Percentiles rank a stretch among this genome's conserved stretches.
Evolutionary conservation across 1,140 invertebrate genomes (phyloP).

Genomic region (Calycopis cecrops): DNA sequence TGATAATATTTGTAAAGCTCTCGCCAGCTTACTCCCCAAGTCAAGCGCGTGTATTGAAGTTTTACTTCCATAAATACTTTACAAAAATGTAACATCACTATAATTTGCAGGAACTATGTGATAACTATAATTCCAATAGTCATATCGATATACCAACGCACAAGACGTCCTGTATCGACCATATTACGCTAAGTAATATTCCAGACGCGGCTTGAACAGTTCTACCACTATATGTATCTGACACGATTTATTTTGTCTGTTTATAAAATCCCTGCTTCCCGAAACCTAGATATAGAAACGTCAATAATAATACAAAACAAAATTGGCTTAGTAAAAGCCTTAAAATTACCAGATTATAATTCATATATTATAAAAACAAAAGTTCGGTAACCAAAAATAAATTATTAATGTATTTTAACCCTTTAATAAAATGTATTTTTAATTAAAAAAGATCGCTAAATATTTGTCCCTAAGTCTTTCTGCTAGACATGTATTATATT

Average conservation of each 20-base stretch:
- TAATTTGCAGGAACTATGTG: not conserved
- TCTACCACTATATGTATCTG: constrained; percentile 1
- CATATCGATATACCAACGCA: not conserved
- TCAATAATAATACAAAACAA: not conserved
- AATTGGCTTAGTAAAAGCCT: not conserved
- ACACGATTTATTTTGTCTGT: not conserved
- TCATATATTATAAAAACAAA: not conserved
- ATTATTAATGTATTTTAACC: not conserved
- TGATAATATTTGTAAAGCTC: too few relatives aligned
- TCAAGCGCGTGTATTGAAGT: not conserved
- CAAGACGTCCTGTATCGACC: not conserved
- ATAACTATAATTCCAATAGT: not conserved
- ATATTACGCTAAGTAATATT: constrained; percentile 10
- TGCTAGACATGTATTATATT: too few relatives aligned
- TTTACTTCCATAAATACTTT: not conserved
- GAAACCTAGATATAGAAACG: not conserved
- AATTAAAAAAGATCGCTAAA: not conserved
- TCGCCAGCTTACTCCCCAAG: too few relatives aligned
- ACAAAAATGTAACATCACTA: not conserved
- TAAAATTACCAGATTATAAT: not conserved
- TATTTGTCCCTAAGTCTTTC: too few relatives aligned
- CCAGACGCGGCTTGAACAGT: not conserved
- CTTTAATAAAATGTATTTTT: not conserved
- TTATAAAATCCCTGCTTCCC: constrained; percentile 5
- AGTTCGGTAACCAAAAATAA: not conserved